phyloP scores from a whole-genome alignment of 2,797 vertebrate species.

The Sebastes trivittatus region DNA sequence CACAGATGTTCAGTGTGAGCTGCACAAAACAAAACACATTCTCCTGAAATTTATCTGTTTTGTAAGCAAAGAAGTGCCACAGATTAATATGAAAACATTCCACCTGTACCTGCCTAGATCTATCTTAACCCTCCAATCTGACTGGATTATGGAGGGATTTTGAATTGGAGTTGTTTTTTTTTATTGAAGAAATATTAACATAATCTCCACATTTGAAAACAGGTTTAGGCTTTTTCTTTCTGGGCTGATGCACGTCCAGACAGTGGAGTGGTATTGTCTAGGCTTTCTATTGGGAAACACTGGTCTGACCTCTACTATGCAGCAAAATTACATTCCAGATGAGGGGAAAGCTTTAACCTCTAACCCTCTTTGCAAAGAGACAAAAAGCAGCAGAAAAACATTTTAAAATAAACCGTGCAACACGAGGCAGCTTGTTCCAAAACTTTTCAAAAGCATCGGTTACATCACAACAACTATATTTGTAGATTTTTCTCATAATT shows the following conservation, averaged over 20 bases:
- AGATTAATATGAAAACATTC: slow-evolving; percentile 38
- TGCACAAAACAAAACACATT: neutral
- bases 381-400: slow-evolving; percentile 44
- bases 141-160: slow-evolving; percentile 7
- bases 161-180: neutral
- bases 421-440: slow-evolving; percentile 78
- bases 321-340: slow-evolving; percentile 78
- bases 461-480: slow-evolving; percentile 46
- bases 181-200: neutral
- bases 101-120: slow-evolving; percentile 24
- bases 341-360: slow-evolving; percentile 61
- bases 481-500: slow-evolving; percentile 58
- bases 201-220: neutral
- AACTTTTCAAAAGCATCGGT: slow-evolving; percentile 52
- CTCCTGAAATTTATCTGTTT: slow-evolving; percentile 2
- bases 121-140: neutral
- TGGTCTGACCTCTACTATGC: slow-evolving; percentile 71
- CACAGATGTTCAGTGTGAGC: slow-evolving; percentile 1
- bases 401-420: slow-evolving; percentile 7
- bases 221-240: neutral
- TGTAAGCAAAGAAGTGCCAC: slow-evolving; percentile 38
- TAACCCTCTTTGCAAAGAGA: slow-evolving; percentile 56
- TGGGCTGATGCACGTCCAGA: neutral
- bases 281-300: slow-evolving; percentile 33
- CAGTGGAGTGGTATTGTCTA: neutral